These are phyloP conservation scores for Plotosus lineatus DNA, from an alignment of 2,113 vertebrate species.

Conservation along the genomic window DNA sequence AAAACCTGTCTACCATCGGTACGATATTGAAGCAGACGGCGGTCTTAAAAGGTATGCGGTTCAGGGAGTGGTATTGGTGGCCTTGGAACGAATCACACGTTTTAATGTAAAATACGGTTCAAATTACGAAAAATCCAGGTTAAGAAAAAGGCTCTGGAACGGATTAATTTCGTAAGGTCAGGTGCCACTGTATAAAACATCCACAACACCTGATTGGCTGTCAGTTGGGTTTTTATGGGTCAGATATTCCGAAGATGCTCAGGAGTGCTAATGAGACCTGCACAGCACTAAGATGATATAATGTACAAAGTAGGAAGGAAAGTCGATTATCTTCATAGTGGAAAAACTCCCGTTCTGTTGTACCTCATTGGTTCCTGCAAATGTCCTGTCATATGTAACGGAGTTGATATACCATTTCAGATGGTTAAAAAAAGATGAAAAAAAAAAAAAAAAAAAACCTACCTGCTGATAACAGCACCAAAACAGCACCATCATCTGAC, in stretches of 20 bases:
- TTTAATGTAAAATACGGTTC: no score
- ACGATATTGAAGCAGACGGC: no score
- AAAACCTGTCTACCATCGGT: no score
- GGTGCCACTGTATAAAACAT: no score
- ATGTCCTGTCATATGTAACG: background rate
- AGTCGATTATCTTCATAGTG: background rate
- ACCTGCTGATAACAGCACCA: background rate
- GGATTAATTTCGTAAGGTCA: no score
- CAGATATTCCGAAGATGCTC: background rate
- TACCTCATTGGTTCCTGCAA: background rate
- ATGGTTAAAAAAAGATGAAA: background rate
- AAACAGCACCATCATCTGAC: slow-evolving; percentile 26
- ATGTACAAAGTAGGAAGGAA: background rate
- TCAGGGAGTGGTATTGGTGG: no score
- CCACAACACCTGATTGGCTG: background rate
- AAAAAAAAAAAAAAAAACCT: no score
- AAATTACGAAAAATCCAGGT: no score
- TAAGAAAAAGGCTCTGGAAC: no score
- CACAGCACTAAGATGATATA: background rate
- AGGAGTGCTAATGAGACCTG: background rate
- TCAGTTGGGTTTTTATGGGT: background rate
- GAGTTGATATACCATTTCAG: no score
- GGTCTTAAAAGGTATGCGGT: no score
- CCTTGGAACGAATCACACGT: no score
- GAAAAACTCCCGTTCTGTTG: background rate